Evolutionary conservation across 2,113 vertebrate species (phyloP).

Genomic region (Campylorhamphus procurvoides): DNA sequence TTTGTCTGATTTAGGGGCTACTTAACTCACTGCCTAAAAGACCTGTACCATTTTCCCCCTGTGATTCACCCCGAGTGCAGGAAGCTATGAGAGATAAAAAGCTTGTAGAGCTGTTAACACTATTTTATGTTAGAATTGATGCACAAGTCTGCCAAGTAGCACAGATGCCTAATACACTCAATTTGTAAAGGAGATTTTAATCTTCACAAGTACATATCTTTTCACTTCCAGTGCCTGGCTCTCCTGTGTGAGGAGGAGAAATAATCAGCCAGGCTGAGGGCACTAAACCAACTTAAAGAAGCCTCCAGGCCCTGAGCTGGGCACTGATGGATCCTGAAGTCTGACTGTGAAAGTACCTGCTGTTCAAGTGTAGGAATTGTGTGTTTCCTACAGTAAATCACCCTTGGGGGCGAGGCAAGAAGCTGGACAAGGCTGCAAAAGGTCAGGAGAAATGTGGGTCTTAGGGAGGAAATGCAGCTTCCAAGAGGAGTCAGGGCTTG

Average conservation of each 20-base stretch:
- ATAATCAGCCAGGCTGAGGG: neutral
- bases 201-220: slow-evolving; percentile 5
- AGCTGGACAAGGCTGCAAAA: neutral
- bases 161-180: slow-evolving; percentile 15
- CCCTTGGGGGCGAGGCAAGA: neutral
- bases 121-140: slow-evolving; percentile 19
- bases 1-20: neutral
- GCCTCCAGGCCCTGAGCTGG: neutral
- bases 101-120: slow-evolving; percentile 5
- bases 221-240: neutral
- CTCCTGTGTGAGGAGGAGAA: neutral
- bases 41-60: neutral
- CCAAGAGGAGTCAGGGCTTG: neutral
- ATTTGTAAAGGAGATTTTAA: slow-evolving; percentile 41
- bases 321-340: neutral
- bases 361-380: neutral
- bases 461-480: neutral
- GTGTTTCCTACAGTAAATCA: neutral
- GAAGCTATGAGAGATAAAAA: neutral
- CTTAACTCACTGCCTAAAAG: neutral
- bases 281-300: neutral
- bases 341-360: neutral
- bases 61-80: neutral
- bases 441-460: neutral
- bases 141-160: neutral